Evolutionary conservation across 2,888 invertebrate genomes (phyloP), one percentile per base, ranked within the genome.

Genomic region (Athrips mouffetella): DNA sequence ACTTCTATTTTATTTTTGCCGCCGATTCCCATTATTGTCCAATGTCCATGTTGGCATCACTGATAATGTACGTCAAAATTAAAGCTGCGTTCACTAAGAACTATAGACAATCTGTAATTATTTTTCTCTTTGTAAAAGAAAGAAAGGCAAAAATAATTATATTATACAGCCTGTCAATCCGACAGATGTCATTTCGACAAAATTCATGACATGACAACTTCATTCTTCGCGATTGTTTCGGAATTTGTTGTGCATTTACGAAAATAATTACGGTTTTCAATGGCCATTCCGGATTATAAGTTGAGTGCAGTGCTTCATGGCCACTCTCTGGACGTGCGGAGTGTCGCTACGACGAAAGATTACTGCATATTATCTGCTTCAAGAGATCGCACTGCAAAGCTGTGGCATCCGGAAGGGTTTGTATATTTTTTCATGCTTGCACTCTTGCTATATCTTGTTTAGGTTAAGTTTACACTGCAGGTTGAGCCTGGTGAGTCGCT

Each of bases 321-420:
- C 0, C 98, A 98, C 80, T 92, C 93, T 37, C 89, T 93, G 72
- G 98, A 98, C 76, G 96, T 98, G 15, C 91, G 98, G 61, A 91
- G 94, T 48, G 90, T 98, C 15, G 91, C 91, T 46, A 89, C 89
- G 8, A 84, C 90, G 4, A 83, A 90, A 52, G 92, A 93, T 58
- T 93, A 93, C 65, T 91, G 91, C 55, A 92, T 98, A 64, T 85
- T 97, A 35, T 97, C 97, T 4, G 95, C 94, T 18, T 98, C 98
- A 3, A 91, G 98, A 63, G 98, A 98, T 80, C 93, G 93, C 76
- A 95, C 95, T 11, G 93, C 95, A 1, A 94, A 94, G 81, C 84
- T 96, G 30, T 98, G 98, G 98, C 92, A 91, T 70, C 92, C 94
- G 31, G 92, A 91, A 70, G 92, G 92, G 94, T 93, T 86, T 73